These are phyloP conservation scores for Araneus ventricosus DNA, from an alignment of 1,140 invertebrate species.

Conservation along the genomic window DNA sequence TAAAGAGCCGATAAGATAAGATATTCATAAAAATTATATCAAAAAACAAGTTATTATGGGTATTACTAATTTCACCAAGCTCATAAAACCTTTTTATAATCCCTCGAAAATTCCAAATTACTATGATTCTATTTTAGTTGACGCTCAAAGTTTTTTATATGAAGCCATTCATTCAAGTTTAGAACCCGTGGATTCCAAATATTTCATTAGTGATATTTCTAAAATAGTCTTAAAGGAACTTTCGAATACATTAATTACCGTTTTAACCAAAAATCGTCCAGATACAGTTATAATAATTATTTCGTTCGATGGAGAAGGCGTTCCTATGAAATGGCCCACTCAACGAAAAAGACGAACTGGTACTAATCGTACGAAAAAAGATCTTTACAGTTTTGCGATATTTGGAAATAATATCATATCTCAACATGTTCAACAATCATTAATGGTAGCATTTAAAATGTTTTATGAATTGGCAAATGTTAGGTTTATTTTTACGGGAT, in stretches of 20 bases:
- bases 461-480: neutral
- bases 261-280: neutral
- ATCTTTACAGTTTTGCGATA: neutral
- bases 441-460: neutral
- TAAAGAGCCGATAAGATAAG: too few species aligned
- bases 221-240: neutral
- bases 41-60: neutral
- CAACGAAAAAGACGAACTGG: constrained; percentile 38
- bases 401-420: constrained; percentile 32
- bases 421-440: neutral
- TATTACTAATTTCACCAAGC: neutral
- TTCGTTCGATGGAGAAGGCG: constrained; percentile 41
- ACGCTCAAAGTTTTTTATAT: constrained; percentile 49
- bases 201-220: neutral
- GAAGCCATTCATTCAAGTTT: neutral
- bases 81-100: neutral
- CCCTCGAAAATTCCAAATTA: neutral
- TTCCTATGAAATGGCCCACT: constrained; percentile 50
- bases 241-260: neutral
- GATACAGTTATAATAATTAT: neutral
- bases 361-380: neutral
- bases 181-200: neutral
- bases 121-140: constrained; percentile 45
- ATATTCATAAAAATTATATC: too few species aligned
- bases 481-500: neutral